Base-by-base conservation (phyloP, 2,113 vertebrate species). In the Cyprinus carpio region DNA sequence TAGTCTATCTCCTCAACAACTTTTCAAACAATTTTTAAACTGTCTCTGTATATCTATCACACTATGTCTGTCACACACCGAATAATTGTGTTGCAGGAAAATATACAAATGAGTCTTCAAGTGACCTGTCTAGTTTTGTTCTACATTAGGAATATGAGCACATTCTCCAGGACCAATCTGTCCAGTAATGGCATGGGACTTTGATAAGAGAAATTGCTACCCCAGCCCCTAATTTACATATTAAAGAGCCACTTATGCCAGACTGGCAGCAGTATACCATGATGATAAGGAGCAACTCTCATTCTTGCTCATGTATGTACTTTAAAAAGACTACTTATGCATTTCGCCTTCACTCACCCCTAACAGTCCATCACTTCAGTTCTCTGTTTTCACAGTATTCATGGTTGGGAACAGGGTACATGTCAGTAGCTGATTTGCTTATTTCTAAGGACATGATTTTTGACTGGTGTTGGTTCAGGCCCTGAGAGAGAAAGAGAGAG, bases 121-220 rank as follows among this genome's bases (percentile, higher is more conserved):
- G 34, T 74, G 34, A 10, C 23, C 69, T 13, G 37, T n/a, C 37
- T 6, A n/a, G 34, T 43, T 37, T 40, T 40, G 69, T 18, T 12
- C 9, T 10, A 37, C 31, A 37, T 20, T 8, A 23, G 65, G 13
- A 67, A 16, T 34, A 4, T 69, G 29, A 34, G 25, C 62, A 29
- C 62, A 69, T 69, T 69, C 62, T 69, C 29, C 31, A 69, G 16
- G 15, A 31, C 65, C 29, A 69, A 34, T 69, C 29, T 69, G 29
- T 69, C 29, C 31, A 69, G 31, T 25, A 64, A 27, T 64, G 62
- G 20, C 62, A 15, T 64, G 62, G 62, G 13, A 15, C 62, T 29
- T 64, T 64, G 62, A 64, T 64, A 64, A 64, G 62, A 12, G 4
- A 64, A 64, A 64, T 64, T 64, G 31, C 65, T 69, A 34, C 65